These are phyloP conservation scores for Lasioglossum villosulum DNA, from an alignment of 2,888 invertebrate genomes.

Conservation along the genomic window DNA sequence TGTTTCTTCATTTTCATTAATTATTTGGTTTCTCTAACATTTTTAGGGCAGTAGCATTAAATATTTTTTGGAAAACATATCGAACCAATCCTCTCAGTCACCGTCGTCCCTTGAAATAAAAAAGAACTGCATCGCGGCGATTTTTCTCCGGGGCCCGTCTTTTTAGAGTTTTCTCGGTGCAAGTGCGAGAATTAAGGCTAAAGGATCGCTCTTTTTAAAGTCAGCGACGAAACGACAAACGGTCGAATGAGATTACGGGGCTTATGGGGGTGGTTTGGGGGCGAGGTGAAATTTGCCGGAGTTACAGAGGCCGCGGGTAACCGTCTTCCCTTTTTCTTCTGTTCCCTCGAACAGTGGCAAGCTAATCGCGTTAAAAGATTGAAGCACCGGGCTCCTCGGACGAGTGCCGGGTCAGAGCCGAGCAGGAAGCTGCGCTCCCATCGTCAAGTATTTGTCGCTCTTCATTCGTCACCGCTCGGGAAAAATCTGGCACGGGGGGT, in stretches of 20 bases:
- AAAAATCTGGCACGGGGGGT: constrained; percentile 41
- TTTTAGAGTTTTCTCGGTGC: background rate
- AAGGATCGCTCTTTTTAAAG: constrained; percentile 10
- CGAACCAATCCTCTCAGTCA: background rate
- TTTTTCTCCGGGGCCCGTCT: background rate
- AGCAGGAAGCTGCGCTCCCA: constrained; percentile 10
- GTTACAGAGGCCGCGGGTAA: background rate
- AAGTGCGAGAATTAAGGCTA: background rate
- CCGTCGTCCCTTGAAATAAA: background rate
- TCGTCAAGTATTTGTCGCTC: constrained; percentile 36
- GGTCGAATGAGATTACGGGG: constrained; percentile 4
- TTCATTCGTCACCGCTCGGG: constrained; percentile 55
- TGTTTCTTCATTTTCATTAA: background rate
- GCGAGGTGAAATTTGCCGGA: background rate
- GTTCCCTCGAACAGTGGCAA: constrained; percentile 6
- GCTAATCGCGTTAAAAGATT: constrained; percentile 54
- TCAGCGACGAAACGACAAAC: constrained; percentile 1
- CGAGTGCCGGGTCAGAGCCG: background rate
- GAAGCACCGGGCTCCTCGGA: constrained; percentile 14
- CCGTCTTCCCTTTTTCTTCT: constrained; percentile 8
- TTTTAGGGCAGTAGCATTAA: background rate
- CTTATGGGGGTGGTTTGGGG: background rate
- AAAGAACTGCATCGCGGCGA: background rate
- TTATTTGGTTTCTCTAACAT: too few relatives aligned
- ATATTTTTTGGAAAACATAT: background rate